phyloP scores from a whole-genome alignment of 2,113 vertebrate species.

The Jacana jacana region DNA sequence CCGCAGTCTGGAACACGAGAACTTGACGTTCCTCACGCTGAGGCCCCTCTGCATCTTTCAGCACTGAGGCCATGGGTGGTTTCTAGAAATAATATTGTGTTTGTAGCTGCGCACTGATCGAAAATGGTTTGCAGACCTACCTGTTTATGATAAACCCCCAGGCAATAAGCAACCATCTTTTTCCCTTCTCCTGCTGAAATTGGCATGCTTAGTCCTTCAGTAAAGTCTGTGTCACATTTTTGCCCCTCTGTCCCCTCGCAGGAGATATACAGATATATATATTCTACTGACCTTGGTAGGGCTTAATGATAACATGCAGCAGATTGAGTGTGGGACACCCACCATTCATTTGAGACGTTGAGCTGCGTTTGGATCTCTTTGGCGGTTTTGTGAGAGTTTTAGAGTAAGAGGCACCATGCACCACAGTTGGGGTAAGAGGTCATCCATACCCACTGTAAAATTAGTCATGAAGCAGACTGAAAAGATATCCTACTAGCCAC shows the following conservation, averaged over 20 bases:
- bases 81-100: constrained; percentile 69
- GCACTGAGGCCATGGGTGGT: constrained; percentile 53
- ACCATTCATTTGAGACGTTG: not conserved
- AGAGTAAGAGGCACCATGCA: not conserved
- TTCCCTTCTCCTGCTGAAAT: not conserved
- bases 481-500: not conserved
- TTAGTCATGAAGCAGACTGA: not conserved
- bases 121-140: constrained; percentile 25
- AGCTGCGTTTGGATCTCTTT: not conserved
- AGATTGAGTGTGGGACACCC: not conserved
- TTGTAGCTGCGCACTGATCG: constrained; percentile 9
- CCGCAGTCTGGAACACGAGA: constrained; percentile 44
- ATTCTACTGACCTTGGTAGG: not conserved
- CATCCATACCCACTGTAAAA: not conserved
- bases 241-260: not conserved
- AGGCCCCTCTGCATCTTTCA: constrained; percentile 54
- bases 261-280: not conserved
- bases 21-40: constrained; percentile 28
- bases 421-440: not conserved
- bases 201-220: not conserved
- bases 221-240: not conserved
- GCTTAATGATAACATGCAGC: not conserved
- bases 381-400: not conserved
- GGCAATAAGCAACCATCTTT: not conserved
- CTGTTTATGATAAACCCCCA: constrained; percentile 31